These are phyloP conservation scores for Ginglymostoma cirratum DNA, from an alignment of 2,113 vertebrate species.

Conservation along the genomic window DNA sequence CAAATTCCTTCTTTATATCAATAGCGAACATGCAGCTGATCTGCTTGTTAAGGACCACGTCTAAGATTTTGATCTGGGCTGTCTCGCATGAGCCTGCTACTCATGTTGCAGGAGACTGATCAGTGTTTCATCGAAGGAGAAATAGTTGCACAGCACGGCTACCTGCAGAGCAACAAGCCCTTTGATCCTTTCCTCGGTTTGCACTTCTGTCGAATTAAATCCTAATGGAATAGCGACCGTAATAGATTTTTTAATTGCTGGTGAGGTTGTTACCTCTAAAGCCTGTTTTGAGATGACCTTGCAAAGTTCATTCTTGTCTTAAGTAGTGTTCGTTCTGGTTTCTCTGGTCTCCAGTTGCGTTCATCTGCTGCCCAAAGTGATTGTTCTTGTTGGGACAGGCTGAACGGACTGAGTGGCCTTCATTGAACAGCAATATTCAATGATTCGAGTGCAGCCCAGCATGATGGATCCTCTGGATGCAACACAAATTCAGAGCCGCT, in stretches of 20 bases:
- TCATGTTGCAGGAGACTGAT: slow-evolving; percentile 19
- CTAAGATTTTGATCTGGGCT: slow-evolving; percentile 1
- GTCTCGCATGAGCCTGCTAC: neutral
- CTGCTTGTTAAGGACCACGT: neutral
- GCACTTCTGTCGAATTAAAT: neutral
- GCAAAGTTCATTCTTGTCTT: slow-evolving; percentile 10
- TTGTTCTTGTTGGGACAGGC: neutral
- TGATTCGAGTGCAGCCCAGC: neutral
- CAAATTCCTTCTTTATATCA: neutral
- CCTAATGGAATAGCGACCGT: neutral
- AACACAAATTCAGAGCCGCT: neutral
- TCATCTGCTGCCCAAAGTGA: neutral
- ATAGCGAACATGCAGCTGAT: neutral
- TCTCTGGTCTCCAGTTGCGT: neutral
- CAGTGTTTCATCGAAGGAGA: slow-evolving; percentile 13
- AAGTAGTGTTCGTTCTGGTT: neutral
- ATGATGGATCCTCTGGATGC: neutral
- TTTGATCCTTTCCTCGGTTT: neutral
- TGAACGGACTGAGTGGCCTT: neutral
- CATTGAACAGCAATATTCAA: neutral
- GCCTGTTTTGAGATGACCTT: neutral
- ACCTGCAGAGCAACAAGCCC: neutral
- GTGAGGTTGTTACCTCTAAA: neutral
- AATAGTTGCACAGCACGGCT: neutral
- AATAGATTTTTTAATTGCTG: slow-evolving; percentile 26